Evolutionary conservation across 2,797 vertebrate species (phyloP).

Genomic region (Eulemur rubriventer): DNA sequence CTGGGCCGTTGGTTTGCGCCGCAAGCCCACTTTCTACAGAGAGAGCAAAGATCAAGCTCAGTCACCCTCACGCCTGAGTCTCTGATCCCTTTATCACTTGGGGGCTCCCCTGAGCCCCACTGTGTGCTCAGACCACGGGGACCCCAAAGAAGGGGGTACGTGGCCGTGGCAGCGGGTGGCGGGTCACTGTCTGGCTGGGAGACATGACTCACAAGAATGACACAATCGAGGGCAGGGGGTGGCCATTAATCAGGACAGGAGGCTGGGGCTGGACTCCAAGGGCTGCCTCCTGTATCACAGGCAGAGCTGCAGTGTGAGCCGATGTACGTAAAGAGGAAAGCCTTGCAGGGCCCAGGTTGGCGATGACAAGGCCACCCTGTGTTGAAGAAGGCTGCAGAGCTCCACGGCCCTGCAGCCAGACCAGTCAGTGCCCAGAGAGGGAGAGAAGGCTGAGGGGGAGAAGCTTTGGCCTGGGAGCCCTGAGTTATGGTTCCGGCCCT

Average conservation of each 20-base stretch:
- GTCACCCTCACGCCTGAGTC: neutral
- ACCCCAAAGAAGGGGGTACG: neutral
- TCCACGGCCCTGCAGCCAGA: accelerated
- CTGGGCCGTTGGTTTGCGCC: neutral
- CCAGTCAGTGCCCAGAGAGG: neutral
- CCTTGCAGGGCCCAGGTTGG: too few relatives aligned
- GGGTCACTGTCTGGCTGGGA: slow-evolving; percentile 67
- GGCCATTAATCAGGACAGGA: slow-evolving; percentile 53
- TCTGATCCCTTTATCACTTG: slow-evolving; percentile 22
- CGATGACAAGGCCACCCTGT: neutral
- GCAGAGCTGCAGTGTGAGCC: neutral
- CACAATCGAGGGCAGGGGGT: slow-evolving; percentile 44
- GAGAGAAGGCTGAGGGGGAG: neutral
- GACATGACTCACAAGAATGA: slow-evolving; percentile 75
- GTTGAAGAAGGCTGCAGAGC: neutral
- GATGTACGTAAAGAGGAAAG: neutral
- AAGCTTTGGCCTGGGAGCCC: neutral
- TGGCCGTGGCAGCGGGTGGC: neutral
- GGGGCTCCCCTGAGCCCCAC: neutral
- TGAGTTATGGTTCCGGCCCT: neutral
- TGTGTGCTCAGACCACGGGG: neutral
- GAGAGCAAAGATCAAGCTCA: neutral
- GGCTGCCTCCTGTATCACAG: neutral
- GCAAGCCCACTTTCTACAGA: neutral
- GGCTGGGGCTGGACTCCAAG: neutral